A percentile compares a stretch with the other conserved stretches of the same genome.
Conservation (phyloP, 2,797 vertebrate species). For the Phalloptychus januarius region DNA sequence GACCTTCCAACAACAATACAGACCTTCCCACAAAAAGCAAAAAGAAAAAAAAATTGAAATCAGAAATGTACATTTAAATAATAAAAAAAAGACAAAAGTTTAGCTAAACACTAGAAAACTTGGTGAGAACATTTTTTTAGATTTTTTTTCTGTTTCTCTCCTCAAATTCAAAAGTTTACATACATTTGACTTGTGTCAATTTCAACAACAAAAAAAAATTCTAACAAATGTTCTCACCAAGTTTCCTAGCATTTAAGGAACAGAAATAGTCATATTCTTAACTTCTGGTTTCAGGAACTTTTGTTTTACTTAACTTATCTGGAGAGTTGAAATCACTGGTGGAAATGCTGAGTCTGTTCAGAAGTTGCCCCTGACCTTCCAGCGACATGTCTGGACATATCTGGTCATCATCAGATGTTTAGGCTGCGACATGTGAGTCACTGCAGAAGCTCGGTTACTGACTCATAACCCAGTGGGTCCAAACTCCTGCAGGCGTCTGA, state of each 20-base stretch:
- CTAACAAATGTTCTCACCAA: too few species aligned
- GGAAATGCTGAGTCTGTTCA: not conserved
- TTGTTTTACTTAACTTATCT: not conserved
- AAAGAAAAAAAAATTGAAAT: too few species aligned
- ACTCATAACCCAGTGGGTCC: slow-evolving; percentile 14
- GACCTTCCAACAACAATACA: not conserved
- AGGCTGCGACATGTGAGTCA: slow-evolving; percentile 2
- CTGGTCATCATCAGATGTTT: not conserved
- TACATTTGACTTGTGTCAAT: too few species aligned
- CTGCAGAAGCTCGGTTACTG: not conserved
- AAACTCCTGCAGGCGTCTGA: not conserved
- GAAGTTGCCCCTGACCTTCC: not conserved
- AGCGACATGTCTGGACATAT: not conserved
- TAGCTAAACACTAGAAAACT: too few species aligned
- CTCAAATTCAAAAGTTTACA: too few species aligned
- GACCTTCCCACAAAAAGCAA: not conserved
- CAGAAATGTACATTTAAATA: too few species aligned
- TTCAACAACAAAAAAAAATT: too few species aligned
- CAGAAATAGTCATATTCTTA: too few species aligned
- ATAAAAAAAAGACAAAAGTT: too few species aligned
- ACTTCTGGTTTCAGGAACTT: not conserved
- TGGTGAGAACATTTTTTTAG: too few species aligned
- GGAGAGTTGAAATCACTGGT: not conserved
- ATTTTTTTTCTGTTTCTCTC: too few species aligned
- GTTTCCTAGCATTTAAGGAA: too few species aligned